These are phyloP conservation scores for Phalera bucephala DNA, from an alignment of 2,888 invertebrate genomes.

Conservation along the genomic window DNA sequence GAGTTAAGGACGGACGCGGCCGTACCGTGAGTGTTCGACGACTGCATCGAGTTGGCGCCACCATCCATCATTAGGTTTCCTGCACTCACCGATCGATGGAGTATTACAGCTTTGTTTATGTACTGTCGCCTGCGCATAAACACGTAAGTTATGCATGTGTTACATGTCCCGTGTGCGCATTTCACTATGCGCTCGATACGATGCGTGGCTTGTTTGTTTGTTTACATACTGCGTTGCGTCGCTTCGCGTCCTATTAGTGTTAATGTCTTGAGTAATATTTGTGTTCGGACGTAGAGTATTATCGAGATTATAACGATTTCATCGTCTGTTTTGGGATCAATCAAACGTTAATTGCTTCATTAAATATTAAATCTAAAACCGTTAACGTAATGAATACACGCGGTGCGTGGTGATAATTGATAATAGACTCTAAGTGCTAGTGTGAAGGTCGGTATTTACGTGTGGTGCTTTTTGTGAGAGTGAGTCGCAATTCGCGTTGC, in stretches of 20 bases:
- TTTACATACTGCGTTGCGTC: constrained; percentile 48
- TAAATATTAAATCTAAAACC: constrained; percentile 52
- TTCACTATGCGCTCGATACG: constrained; percentile 59
- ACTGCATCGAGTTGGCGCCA: constrained; percentile 31
- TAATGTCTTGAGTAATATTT: constrained; percentile 19
- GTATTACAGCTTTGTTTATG: constrained; percentile 60
- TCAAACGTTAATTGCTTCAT: constrained; percentile 44
- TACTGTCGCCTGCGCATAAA: constrained; percentile 52
- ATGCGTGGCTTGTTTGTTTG: constrained; percentile 59
- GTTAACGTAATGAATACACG: constrained; percentile 53
- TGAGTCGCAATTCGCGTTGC: constrained; percentile 45
- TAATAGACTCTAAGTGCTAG: constrained; percentile 30
- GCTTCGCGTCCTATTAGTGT: constrained; percentile 22
- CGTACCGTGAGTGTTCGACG: constrained; percentile 10
- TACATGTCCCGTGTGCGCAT: constrained; percentile 58
- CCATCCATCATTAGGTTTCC: constrained; percentile 36
- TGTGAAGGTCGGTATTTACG: constrained; percentile 21
- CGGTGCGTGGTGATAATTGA: constrained; percentile 26
- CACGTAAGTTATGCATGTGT: constrained; percentile 74
- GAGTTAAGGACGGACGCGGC: constrained; percentile 15
- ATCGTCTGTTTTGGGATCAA: constrained; percentile 27
- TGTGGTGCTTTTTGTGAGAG: constrained; percentile 14
- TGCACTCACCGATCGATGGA: constrained; percentile 44
- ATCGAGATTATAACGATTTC: constrained; percentile 14
- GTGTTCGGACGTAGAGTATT: constrained; percentile 14